These are phyloP conservation scores for Urocyon cinereoargenteus DNA, from an alignment of 2,797 vertebrate genomes.

Conservation along the genomic window DNA sequence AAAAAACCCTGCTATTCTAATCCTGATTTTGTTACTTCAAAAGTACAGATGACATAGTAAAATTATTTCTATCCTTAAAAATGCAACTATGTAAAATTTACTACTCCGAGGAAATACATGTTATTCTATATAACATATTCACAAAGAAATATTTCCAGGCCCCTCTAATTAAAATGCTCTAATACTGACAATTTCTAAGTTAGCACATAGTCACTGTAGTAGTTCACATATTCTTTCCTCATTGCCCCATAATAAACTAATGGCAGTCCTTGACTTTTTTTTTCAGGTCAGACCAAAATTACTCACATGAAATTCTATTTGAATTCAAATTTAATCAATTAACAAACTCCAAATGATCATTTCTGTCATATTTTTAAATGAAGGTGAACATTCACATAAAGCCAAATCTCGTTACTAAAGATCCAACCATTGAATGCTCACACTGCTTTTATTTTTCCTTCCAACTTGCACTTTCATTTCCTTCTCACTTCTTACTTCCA, in stretches of 20 bases:
- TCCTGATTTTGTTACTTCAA: conserved; percentile 48
- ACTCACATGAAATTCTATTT: conserved; percentile 12
- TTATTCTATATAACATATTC: background rate
- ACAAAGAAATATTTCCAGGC: background rate
- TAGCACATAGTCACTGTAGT: background rate
- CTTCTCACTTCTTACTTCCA: background rate
- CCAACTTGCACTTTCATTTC: background rate
- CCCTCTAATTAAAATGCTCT: conserved; percentile 24
- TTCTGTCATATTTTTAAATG: background rate
- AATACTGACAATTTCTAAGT: conserved; percentile 14
- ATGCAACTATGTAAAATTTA: background rate
- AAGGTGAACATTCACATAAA: background rate
- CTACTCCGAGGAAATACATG: background rate
- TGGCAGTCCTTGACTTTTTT: background rate
- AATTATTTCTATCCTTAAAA: conserved; percentile 14
- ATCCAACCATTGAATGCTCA: background rate
- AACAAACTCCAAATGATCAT: background rate
- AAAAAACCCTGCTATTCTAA: conserved; percentile 6
- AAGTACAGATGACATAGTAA: background rate
- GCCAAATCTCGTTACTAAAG: background rate
- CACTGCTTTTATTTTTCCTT: background rate
- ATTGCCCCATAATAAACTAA: background rate
- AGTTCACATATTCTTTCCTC: background rate
- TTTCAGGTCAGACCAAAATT: conserved; percentile 34
- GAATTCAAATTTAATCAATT: conserved; percentile 12